Evolutionary conservation across 2,797 vertebrate species (phyloP).

Genomic region (Discoglossus pictus): DNA sequence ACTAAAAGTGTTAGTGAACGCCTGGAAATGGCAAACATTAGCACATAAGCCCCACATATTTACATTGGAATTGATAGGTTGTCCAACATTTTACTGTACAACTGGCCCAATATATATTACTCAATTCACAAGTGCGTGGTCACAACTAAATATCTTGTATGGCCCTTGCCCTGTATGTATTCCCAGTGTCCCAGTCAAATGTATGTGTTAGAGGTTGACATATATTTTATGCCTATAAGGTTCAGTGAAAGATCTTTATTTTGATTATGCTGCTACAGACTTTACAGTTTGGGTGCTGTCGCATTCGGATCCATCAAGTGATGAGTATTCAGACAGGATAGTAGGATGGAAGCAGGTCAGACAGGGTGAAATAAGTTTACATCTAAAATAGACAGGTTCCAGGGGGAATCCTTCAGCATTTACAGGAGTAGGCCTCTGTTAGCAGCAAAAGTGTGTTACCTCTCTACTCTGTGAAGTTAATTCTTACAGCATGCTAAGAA

Average conservation of each 20-base stretch:
- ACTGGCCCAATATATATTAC: too few relatives aligned
- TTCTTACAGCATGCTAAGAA: conserved; percentile 11
- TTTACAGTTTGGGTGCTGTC: conserved; percentile 16
- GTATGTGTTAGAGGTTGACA: too few relatives aligned
- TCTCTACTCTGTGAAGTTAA: conserved; percentile 13
- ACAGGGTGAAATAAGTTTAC: conserved; percentile 39
- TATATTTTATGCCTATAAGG: too few relatives aligned
- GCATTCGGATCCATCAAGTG: conserved; percentile 7
- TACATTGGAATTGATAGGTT: too few relatives aligned
- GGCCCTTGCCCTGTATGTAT: too few relatives aligned
- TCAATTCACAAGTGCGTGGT: too few relatives aligned
- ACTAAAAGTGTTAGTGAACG: too few relatives aligned
- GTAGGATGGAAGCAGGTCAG: conserved; percentile 23
- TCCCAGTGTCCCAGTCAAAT: too few relatives aligned
- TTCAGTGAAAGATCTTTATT: neutral
- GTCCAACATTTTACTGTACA: too few relatives aligned
- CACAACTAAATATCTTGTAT: too few relatives aligned
- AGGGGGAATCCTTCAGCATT: conserved; percentile 8
- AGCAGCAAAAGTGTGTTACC: conserved; percentile 1
- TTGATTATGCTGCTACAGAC: neutral
- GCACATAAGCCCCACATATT: too few relatives aligned
- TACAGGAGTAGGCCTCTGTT: conserved; percentile 15
- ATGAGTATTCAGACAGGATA: conserved; percentile 20
- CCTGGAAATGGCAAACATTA: too few relatives aligned
- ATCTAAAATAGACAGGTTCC: conserved; percentile 41